Evolutionary conservation across 2,113 vertebrate genomes (phyloP).

Genomic region (Hylia prasina): DNA sequence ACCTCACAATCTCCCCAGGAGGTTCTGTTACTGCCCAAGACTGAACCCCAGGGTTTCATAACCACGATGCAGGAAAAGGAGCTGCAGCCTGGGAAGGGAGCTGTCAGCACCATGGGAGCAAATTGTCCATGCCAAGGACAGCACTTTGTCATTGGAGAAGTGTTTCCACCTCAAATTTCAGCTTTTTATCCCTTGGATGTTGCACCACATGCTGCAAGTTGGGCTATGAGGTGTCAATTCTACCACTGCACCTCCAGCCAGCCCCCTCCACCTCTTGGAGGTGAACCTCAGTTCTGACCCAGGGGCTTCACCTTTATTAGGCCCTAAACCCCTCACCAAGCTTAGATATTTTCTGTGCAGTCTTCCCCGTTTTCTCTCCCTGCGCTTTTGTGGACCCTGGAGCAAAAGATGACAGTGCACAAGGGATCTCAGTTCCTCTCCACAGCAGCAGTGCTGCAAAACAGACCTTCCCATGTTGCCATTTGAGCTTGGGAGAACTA

Average conservation of each 20-base stretch:
- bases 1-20: not conserved
- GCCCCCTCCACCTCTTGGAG: not conserved
- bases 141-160: not conserved
- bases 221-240: not conserved
- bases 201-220: accelerated
- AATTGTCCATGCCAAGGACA: not conserved
- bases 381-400: not conserved
- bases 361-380: not conserved
- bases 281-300: not conserved
- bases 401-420: not conserved
- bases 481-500: not conserved
- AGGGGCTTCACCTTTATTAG: not conserved
- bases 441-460: not conserved
- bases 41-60: not conserved
- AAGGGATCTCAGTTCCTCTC: not conserved
- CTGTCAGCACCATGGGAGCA: not conserved
- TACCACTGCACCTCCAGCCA: not conserved
- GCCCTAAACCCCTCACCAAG: not conserved
- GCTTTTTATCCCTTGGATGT: not conserved
- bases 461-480: not conserved
- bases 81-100: not conserved
- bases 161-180: not conserved
- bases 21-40: not conserved
- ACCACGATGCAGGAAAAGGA: accelerated
- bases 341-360: not conserved